These are phyloP conservation scores for Grapholita molesta DNA, from an alignment of 1,140 invertebrate genomes.

Conservation along the genomic window DNA sequence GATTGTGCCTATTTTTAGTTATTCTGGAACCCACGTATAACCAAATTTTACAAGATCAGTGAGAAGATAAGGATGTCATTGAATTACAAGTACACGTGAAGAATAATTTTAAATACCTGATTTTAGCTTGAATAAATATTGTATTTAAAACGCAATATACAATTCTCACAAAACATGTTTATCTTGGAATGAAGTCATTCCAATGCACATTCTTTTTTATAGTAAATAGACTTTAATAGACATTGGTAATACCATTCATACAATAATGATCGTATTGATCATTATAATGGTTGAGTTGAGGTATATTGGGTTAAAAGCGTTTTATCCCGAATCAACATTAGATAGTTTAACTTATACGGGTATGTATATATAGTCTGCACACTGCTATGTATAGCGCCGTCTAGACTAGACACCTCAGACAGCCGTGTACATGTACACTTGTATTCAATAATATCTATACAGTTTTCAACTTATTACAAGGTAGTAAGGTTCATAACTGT, in stretches of 20 bases:
- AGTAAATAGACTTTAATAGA: background rate
- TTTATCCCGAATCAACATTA: conserved; percentile 5
- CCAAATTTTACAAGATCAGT: background rate
- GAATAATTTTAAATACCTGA: conserved; percentile 7
- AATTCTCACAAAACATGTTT: background rate
- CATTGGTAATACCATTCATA: background rate
- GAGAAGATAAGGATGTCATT: conserved; percentile 16
- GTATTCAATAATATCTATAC: background rate
- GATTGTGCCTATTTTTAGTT: background rate
- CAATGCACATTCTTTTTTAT: background rate
- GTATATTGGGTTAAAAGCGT: background rate
- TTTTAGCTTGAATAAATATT: background rate
- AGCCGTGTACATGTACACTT: conserved; percentile 14
- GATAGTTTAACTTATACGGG: background rate
- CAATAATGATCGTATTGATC: too few relatives aligned
- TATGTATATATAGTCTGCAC: background rate
- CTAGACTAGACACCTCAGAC: conserved; percentile 15
- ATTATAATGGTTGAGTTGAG: background rate
- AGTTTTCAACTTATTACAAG: background rate
- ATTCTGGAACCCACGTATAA: background rate
- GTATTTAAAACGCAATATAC: background rate
- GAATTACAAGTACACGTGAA: conserved; percentile 7
- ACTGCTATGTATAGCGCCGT: background rate
- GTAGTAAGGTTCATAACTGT: background rate
- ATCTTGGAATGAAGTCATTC: background rate